phyloP scores from a whole-genome alignment of 1,140 invertebrate species.

The Zaprionus inermis region DNA sequence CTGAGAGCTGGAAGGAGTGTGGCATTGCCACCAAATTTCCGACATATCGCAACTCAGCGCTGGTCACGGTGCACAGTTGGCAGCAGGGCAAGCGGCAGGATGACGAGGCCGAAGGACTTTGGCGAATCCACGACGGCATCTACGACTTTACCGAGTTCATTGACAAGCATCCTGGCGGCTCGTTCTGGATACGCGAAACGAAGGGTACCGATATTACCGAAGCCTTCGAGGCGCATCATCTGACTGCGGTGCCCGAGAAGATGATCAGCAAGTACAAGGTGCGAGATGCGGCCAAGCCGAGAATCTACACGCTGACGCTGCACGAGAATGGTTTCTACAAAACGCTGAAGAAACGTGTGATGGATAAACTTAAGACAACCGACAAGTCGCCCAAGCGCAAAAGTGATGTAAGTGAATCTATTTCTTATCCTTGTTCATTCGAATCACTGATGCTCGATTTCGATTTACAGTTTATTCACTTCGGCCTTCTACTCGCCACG shows the following conservation, averaged over 20 bases:
- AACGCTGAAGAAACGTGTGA: slow-evolving; percentile 86
- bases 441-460: background rate
- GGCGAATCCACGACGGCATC: slow-evolving; percentile 88
- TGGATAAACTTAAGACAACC: slow-evolving; percentile 84
- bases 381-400: slow-evolving; percentile 77
- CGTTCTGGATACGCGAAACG: slow-evolving; percentile 88
- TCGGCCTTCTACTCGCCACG: slow-evolving; percentile 84
- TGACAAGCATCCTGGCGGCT: slow-evolving; percentile 88
- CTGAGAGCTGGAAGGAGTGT: slow-evolving; percentile 74
- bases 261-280: slow-evolving; percentile 87
- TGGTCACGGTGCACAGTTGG: slow-evolving; percentile 84
- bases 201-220: slow-evolving; percentile 90
- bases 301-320: slow-evolving; percentile 88
- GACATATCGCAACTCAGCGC: slow-evolving; percentile 66
- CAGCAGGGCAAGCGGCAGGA: slow-evolving; percentile 86
- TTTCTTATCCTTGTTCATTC: background rate
- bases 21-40: slow-evolving; percentile 80
- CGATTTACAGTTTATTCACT: slow-evolving; percentile 62
- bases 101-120: slow-evolving; percentile 88
- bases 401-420: slow-evolving; percentile 72
- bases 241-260: slow-evolving; percentile 84
- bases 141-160: slow-evolving; percentile 89
- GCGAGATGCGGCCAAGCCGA: slow-evolving; percentile 84
- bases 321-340: slow-evolving; percentile 88
- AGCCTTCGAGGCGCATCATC: slow-evolving; percentile 88